These are phyloP conservation scores for Hydraecia micacea DNA, from an alignment of 2,888 invertebrate species.

Conservation along the genomic window DNA sequence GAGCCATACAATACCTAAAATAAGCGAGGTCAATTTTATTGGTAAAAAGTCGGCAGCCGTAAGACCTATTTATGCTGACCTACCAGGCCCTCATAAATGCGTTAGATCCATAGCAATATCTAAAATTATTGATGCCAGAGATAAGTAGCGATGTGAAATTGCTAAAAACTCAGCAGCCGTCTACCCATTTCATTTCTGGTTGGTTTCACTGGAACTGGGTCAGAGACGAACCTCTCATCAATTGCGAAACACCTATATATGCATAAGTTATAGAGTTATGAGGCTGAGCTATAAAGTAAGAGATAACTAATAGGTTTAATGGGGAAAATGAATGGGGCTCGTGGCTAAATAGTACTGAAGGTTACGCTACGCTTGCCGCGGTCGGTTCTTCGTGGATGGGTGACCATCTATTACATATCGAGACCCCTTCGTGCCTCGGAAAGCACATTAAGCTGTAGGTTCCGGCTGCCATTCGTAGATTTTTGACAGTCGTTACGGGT, in stretches of 20 bases:
- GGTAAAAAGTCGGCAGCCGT: constrained; percentile 39
- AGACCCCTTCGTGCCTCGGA: neutral
- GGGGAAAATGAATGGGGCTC: neutral
- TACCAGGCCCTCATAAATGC: constrained; percentile 13
- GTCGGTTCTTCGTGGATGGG: neutral
- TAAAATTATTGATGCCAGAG: constrained; percentile 5
- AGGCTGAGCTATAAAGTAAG: constrained; percentile 10
- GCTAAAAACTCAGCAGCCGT: constrained; percentile 45
- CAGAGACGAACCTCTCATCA: constrained; percentile 62
- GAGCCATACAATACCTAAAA: neutral
- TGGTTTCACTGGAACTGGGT: constrained; percentile 54
- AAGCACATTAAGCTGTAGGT: neutral
- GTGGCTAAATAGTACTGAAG: neutral
- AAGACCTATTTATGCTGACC: too few relatives aligned
- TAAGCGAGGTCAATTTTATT: too few relatives aligned
- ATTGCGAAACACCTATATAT: constrained; percentile 30
- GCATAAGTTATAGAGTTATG: constrained; percentile 34
- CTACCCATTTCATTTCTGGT: constrained; percentile 47
- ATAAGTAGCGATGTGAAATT: constrained; percentile 37
- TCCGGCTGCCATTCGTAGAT: neutral
- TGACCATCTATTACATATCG: neutral
- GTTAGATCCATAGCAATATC: neutral
- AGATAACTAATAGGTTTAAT: neutral
- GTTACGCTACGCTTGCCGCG: neutral
- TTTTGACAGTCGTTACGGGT: neutral